phyloP scores from a whole-genome alignment of 2,888 invertebrate genomes.

The Agrypnus murinus region DNA sequence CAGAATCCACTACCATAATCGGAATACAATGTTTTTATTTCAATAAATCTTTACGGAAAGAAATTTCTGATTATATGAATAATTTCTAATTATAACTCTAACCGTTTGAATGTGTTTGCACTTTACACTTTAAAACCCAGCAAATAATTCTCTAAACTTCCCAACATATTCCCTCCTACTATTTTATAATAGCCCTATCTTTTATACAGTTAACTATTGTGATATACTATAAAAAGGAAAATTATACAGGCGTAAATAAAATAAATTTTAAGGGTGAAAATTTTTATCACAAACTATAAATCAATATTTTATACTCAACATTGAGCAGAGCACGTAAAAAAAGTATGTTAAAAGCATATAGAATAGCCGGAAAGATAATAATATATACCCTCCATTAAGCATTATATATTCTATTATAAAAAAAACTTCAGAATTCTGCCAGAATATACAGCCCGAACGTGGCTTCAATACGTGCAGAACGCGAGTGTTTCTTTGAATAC shows the following conservation, averaged over 20 bases:
- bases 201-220: background rate
- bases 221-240: background rate
- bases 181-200: too few relatives aligned
- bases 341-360: constrained; percentile 45
- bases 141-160: too few relatives aligned
- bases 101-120: background rate
- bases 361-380: constrained; percentile 46
- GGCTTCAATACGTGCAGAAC: constrained; percentile 37
- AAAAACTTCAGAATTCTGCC: constrained; percentile 40
- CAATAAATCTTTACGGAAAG: too few relatives aligned
- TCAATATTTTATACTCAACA: constrained; percentile 37
- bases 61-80: too few relatives aligned
- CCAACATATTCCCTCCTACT: too few relatives aligned
- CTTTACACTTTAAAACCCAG: background rate
- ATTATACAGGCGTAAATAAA: constrained; percentile 10
- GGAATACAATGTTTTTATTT: too few relatives aligned
- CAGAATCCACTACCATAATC: too few relatives aligned
- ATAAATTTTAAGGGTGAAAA: constrained; percentile 15
- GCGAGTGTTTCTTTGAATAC: constrained; percentile 38
- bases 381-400: constrained; percentile 46
- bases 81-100: background rate
- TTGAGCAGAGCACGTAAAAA: constrained; percentile 33
- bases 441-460: constrained; percentile 44
- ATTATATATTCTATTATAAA: constrained; percentile 45
- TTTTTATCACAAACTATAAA: constrained; percentile 31